These are phyloP conservation scores for Chascanopsetta lugubris DNA, from an alignment of 2,113 vertebrate species.

Conservation along the genomic window DNA sequence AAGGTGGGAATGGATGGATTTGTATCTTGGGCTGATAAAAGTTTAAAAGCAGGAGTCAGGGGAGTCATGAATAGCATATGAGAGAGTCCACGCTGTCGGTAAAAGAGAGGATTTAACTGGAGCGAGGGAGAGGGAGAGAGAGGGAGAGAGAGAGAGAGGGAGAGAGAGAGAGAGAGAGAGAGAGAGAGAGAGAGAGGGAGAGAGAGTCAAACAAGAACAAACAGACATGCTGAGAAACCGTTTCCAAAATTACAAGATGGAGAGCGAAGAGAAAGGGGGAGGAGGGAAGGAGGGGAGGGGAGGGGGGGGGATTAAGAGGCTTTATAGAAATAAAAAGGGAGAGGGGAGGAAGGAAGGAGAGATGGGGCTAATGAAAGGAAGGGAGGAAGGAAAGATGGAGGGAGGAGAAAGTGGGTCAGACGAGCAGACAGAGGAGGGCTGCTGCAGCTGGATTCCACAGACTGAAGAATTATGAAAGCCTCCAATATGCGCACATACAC, in stretches of 20 bases:
- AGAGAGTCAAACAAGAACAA: neutral
- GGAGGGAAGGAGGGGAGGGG: constrained; percentile 16
- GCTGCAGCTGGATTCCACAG: constrained; percentile 55
- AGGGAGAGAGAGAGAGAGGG: neutral
- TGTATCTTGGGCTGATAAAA: constrained; percentile 20
- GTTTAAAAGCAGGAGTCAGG: constrained; percentile 20
- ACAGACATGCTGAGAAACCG: constrained; percentile 4
- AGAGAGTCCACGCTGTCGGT: constrained; percentile 15
- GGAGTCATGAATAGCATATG: constrained; percentile 34
- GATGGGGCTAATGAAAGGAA: neutral
- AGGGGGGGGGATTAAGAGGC: constrained; percentile 12
- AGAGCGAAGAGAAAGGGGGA: too few species aligned
- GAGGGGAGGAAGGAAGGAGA: neutral
- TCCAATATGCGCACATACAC: constrained; percentile 40
- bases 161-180: neutral
- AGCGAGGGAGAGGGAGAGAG: neutral
- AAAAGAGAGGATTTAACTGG: too few species aligned
- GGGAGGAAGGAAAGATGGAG: constrained; percentile 20
- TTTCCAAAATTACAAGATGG: neutral
- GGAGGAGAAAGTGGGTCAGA: constrained; percentile 72
- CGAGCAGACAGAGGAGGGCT: constrained; percentile 54
- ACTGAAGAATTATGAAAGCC: constrained; percentile 53
- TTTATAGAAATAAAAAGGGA: neutral
- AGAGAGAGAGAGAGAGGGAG: neutral
- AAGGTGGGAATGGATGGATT: constrained; percentile 7